Conservation (phyloP, 2,113 vertebrate species). For the Sphyrna mokarran region DNA sequence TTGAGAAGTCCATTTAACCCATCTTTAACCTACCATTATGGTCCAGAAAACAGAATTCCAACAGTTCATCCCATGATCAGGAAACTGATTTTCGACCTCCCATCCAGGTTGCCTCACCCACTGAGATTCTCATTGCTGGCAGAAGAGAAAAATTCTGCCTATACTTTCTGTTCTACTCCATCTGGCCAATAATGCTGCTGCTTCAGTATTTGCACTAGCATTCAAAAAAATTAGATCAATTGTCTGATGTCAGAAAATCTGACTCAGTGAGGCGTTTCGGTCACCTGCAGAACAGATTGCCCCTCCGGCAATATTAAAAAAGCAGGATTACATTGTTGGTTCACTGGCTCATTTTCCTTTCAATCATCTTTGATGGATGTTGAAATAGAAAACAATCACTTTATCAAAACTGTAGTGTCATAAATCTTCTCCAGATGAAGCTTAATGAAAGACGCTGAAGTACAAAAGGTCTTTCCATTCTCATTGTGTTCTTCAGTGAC, state of each 20-base stretch:
- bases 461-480: neutral
- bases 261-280: neutral
- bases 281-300: neutral
- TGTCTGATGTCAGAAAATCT: neutral
- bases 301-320: neutral
- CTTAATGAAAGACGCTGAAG: neutral
- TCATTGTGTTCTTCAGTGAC: neutral
- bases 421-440: neutral
- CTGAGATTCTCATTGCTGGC: no score
- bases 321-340: neutral
- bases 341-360: neutral
- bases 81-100: no score
- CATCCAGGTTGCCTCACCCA: no score
- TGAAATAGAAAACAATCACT: neutral
- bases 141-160: no score
- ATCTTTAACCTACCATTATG: no score
- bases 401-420: neutral
- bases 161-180: no score
- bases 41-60: no score
- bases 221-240: neutral
- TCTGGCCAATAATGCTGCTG: neutral
- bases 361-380: neutral
- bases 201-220: neutral
- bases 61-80: no score
- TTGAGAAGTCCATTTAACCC: no score